phyloP scores from a whole-genome alignment of 2,797 vertebrate genomes.

The Chanos chanos region DNA sequence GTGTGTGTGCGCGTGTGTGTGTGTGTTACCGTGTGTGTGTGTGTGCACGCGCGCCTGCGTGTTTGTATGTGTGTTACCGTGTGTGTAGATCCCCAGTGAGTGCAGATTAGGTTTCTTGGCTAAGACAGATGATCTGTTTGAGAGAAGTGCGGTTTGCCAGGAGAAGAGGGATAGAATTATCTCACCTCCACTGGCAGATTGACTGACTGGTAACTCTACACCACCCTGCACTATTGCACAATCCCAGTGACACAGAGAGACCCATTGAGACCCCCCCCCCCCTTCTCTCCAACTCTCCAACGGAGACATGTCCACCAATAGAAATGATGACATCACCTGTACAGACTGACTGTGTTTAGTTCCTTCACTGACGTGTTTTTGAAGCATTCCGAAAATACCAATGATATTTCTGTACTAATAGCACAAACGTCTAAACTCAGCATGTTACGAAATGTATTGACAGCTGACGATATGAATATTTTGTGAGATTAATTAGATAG shows the following conservation, averaged over 20 bases:
- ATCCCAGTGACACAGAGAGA: slow-evolving; percentile 3
- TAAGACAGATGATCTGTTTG: slow-evolving; percentile 49
- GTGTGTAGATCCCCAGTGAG: slow-evolving; percentile 13
- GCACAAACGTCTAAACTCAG: too few relatives aligned
- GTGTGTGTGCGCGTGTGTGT: too few relatives aligned
- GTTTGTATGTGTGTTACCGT: too few relatives aligned
- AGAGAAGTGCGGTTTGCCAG: slow-evolving; percentile 8
- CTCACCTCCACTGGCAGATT: neutral
- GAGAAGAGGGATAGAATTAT: slow-evolving; percentile 12
- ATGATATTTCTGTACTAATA: too few relatives aligned
- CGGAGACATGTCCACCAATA: neutral
- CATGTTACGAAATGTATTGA: too few relatives aligned
- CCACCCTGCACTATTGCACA: neutral
- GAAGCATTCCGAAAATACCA: neutral
- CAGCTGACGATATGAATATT: too few relatives aligned
- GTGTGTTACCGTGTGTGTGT: too few relatives aligned
- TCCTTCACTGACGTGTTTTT: neutral
- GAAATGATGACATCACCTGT: neutral
- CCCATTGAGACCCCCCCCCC: too few relatives aligned
- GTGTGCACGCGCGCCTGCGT: too few relatives aligned
- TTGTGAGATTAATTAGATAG: too few relatives aligned
- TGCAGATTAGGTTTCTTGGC: slow-evolving; percentile 49
- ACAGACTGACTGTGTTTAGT: neutral
- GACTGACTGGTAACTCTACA: neutral
- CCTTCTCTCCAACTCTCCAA: neutral